These are phyloP conservation scores for Anabas testudineus DNA, from an alignment of 2,797 vertebrate genomes.

Conservation along the genomic window DNA sequence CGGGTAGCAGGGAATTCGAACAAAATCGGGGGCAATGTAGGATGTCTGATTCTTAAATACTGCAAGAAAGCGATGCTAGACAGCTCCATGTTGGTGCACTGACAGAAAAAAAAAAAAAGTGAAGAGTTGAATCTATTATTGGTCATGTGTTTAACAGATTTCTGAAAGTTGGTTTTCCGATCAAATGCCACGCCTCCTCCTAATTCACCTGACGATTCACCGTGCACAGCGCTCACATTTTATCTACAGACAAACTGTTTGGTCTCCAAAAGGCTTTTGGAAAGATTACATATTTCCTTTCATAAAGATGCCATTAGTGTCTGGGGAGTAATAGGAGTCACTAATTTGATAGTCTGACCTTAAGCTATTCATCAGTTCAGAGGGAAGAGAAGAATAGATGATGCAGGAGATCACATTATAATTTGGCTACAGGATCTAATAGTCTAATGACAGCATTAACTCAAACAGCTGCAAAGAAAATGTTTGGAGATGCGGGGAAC, in stretches of 20 bases:
- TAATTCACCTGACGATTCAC: constrained; percentile 60
- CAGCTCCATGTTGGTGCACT: constrained; percentile 18
- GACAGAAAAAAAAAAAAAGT: too few species aligned
- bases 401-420: constrained; percentile 81
- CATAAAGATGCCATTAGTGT: constrained; percentile 84
- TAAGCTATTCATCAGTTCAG: constrained; percentile 82
- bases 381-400: constrained; percentile 76
- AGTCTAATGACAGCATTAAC: constrained; percentile 80
- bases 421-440: constrained; percentile 82
- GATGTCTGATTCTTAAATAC: constrained; percentile 12
- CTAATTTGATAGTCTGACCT: constrained; percentile 84
- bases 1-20: constrained; percentile 41
- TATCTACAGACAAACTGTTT: constrained; percentile 76
- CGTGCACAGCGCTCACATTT: constrained; percentile 60
- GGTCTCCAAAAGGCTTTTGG: constrained; percentile 76
- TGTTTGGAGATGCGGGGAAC: constrained; percentile 66
- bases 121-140: too few species aligned
- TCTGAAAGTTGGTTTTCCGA: constrained; percentile 21
- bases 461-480: constrained; percentile 78
- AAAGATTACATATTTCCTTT: constrained; percentile 81
- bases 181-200: constrained; percentile 5
- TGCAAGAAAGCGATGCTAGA: background rate
- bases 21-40: constrained; percentile 18
- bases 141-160: too few species aligned
- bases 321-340: constrained; percentile 80